Conservation (phyloP, 2,797 vertebrate genomes). For the Triplophysa bombifrons region DNA sequence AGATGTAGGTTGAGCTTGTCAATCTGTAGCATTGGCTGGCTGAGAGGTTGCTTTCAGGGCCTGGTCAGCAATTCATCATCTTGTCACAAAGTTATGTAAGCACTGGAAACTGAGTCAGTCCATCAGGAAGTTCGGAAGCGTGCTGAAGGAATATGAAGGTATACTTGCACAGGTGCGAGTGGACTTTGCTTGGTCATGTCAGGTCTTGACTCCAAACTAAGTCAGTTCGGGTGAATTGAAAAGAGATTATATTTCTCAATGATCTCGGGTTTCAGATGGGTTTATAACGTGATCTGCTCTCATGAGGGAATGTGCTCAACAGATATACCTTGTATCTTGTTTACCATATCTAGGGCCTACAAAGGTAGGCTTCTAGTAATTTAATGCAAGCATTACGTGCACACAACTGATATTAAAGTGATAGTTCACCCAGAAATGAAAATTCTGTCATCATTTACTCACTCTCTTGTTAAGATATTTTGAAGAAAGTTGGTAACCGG, state of each 20-base stretch:
- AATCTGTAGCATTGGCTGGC: conserved; percentile 53
- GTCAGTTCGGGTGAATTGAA: background rate
- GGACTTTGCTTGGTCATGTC: conserved; percentile 31
- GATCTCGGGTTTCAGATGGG: conserved; percentile 10
- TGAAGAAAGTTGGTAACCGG: no score
- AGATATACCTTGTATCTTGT: background rate
- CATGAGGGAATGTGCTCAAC: conserved; percentile 7
- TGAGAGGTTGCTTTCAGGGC: conserved; percentile 62
- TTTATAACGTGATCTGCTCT: background rate
- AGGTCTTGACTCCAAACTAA: conserved; percentile 23
- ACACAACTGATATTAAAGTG: background rate
- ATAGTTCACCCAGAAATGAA: no score
- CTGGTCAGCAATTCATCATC: conserved; percentile 56
- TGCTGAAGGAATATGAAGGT: background rate
- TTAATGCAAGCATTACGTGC: background rate
- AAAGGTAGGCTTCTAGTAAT: no score
- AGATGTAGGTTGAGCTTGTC: conserved; percentile 10
- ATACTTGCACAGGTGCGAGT: conserved; percentile 1
- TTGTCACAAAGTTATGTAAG: conserved; percentile 60
- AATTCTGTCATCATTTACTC: no score
- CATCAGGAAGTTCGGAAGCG: conserved; percentile 52
- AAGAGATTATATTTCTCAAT: conserved; percentile 21
- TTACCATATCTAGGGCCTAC: background rate
- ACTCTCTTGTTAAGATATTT: no score
- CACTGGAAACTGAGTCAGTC: conserved; percentile 26